phyloP scores from a whole-genome alignment of 2,113 vertebrate species.

The Ptilorrhoa leucosticta region DNA sequence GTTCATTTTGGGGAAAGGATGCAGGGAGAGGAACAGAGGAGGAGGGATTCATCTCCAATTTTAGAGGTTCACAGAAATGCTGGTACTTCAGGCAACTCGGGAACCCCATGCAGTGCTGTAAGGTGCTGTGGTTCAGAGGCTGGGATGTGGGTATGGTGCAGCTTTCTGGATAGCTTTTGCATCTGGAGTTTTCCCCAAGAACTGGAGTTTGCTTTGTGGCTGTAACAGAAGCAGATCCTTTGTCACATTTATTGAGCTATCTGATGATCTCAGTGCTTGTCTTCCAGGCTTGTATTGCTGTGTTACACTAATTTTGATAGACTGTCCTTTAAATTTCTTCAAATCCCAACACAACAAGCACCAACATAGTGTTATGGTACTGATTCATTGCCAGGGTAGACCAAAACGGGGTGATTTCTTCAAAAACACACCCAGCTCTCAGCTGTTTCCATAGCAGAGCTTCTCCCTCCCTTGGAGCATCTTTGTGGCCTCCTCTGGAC shows the following conservation, averaged over 20 bases:
- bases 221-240: not conserved
- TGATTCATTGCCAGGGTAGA: not conserved
- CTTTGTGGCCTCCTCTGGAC: not conserved
- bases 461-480: not conserved
- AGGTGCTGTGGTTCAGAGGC: not conserved
- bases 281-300: not conserved
- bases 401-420: not conserved
- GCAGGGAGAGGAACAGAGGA: not conserved
- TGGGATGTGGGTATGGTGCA: not conserved
- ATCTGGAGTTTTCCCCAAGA: not conserved
- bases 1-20: not conserved
- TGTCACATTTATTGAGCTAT: not conserved
- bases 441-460: not conserved
- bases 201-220: not conserved
- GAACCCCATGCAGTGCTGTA: accelerated
- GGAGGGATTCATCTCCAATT: not conserved
- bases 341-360: not conserved
- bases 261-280: not conserved
- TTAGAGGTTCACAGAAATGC: not conserved
- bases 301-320: not conserved
- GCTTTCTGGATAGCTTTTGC: not conserved
- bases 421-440: not conserved
- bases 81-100: not conserved
- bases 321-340: not conserved
- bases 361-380: not conserved